A percentile compares a stretch with the other conserved stretches of the same genome.
phyloP scores from a whole-genome alignment of 2,797 vertebrate genomes.

The Coregonus sp. region DNA sequence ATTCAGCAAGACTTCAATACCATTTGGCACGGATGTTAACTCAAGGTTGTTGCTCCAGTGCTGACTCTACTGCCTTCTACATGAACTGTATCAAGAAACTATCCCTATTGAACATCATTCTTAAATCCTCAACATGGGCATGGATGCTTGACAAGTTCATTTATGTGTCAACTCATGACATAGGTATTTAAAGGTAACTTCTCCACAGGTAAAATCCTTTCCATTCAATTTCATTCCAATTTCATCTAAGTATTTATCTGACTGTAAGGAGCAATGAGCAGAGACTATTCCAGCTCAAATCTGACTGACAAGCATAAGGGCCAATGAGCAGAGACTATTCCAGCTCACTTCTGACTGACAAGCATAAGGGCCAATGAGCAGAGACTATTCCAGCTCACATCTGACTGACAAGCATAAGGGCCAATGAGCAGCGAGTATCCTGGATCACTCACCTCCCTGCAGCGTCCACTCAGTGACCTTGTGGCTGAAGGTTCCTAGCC shows the following conservation, averaged over 20 bases:
- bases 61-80: background rate
- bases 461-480: slow-evolving; percentile 97
- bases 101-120: background rate
- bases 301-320: background rate
- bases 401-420: slow-evolving; percentile 79
- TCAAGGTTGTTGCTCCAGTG: background rate
- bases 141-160: background rate
- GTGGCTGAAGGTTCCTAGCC: slow-evolving; percentile 90
- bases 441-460: slow-evolving; percentile 87
- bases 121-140: no score
- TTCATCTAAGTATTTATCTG: background rate
- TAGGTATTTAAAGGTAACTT: background rate
- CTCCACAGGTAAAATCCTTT: background rate
- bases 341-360: background rate
- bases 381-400: slow-evolving; percentile 62
- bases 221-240: background rate
- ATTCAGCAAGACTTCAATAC: background rate
- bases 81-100: background rate
- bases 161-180: no score
- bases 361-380: slow-evolving; percentile 5
- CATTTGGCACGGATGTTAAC: background rate
- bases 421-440: slow-evolving; percentile 51
- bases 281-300: no score
- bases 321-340: no score
- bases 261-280: slow-evolving; percentile 3